A percentile compares a stretch with the other conserved stretches of the same genome.
These are phyloP conservation scores for Canis aureus DNA, from an alignment of 2,113 vertebrate genomes.

Conservation along the genomic window DNA sequence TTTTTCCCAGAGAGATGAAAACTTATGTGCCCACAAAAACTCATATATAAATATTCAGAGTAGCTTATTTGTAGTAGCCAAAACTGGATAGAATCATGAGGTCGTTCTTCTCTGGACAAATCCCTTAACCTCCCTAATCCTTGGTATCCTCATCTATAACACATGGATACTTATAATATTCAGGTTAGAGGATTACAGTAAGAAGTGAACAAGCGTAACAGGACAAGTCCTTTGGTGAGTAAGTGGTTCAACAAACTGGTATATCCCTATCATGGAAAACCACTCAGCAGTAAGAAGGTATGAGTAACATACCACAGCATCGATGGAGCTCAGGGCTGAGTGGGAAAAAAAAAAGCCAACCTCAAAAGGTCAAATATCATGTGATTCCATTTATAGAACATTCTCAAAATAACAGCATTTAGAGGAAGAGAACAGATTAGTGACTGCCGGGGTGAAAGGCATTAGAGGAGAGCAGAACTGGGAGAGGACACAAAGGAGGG, in stretches of 20 bases:
- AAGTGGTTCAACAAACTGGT: neutral
- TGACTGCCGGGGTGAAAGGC: neutral
- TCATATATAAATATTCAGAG: neutral
- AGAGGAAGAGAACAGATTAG: neutral
- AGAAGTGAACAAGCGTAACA: neutral
- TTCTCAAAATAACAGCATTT: neutral
- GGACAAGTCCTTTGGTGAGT: neutral
- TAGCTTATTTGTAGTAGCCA: neutral
- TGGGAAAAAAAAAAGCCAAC: neutral
- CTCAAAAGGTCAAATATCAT: neutral
- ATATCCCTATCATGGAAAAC: neutral
- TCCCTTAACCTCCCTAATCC: neutral
- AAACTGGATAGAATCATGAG: neutral
- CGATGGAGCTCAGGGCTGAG: neutral
- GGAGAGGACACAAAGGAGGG: neutral
- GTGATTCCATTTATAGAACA: neutral
- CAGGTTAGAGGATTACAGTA: neutral
- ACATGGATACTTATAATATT: neutral
- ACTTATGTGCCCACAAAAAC: neutral
- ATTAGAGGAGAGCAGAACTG: rapidly evolving
- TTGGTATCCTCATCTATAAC: neutral
- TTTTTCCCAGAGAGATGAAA: neutral
- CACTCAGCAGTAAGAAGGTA: neutral
- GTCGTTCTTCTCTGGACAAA: neutral
- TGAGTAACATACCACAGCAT: neutral